These are phyloP conservation scores for Clarias fuscus DNA, from an alignment of 2,797 vertebrate species.

Conservation along the genomic window DNA sequence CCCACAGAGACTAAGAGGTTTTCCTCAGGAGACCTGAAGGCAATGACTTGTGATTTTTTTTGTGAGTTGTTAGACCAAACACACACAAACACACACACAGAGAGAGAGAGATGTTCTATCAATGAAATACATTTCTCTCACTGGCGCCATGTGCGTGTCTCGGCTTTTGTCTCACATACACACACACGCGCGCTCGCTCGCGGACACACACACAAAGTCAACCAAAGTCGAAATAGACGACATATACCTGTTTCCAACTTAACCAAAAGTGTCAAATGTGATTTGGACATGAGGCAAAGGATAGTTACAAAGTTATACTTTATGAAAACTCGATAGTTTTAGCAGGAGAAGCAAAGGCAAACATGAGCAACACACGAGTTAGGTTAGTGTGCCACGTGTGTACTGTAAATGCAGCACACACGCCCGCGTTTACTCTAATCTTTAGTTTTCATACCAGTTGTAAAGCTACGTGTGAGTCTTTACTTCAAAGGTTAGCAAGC, in stretches of 20 bases:
- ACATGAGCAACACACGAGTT: too few species aligned
- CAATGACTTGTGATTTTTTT: neutral
- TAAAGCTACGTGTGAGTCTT: too few species aligned
- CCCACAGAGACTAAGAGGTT: neutral
- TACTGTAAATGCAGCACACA: too few species aligned
- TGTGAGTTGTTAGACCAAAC: neutral
- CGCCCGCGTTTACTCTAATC: too few species aligned
- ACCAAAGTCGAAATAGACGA: neutral
- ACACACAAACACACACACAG: neutral
- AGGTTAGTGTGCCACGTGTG: too few species aligned
- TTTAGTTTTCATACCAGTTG: too few species aligned
- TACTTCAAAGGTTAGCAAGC: too few species aligned
- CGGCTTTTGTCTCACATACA: neutral
- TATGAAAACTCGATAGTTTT: too few species aligned
- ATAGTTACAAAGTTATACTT: neutral
- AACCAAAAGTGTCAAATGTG: neutral
- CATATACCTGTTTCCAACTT: neutral
- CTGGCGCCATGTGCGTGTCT: neutral
- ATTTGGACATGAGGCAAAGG: neutral
- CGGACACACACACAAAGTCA: neutral
- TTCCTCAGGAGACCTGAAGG: neutral
- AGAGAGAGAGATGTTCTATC: neutral
- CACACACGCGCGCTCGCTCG: neutral
- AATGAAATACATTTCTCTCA: neutral
- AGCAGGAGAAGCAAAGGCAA: too few species aligned